Conservation (phyloP, 2,113 vertebrate genomes). For the Equus quagga region DNA sequence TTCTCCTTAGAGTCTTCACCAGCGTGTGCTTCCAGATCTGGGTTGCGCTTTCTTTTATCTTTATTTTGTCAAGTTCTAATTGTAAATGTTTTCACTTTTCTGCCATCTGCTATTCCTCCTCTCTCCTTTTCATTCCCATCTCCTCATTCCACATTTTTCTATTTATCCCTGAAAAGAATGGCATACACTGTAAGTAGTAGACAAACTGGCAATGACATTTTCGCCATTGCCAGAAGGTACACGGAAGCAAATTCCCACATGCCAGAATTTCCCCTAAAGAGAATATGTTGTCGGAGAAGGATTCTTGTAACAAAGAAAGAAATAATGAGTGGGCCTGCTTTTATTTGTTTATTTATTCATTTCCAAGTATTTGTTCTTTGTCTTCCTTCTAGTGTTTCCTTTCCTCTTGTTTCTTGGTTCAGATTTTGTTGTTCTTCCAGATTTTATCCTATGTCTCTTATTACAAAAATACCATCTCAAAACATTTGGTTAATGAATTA, state of each 20-base stretch:
- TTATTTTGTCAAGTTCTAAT: conserved; percentile 7
- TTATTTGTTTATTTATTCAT: not conserved
- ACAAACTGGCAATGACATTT: not conserved
- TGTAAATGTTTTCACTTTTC: not conserved
- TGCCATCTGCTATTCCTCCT: not conserved
- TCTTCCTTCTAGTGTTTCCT: not conserved
- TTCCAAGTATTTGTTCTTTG: not conserved
- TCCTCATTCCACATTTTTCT: not conserved
- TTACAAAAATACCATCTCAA: not conserved
- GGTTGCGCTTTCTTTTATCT: not conserved
- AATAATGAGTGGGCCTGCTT: not conserved
- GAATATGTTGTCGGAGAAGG: not conserved
- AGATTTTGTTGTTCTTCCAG: not conserved
- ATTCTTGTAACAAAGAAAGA: not conserved
- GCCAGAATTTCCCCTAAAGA: not conserved
- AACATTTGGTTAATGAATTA: not conserved
- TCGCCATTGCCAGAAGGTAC: not conserved
- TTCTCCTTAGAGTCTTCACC: not conserved
- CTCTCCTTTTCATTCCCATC: not conserved
- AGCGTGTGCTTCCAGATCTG: not conserved
- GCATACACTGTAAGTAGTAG: not conserved
- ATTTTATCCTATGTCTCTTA: not conserved
- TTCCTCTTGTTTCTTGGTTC: not conserved
- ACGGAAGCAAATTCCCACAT: not conserved
- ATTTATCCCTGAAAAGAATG: not conserved